Conservation (phyloP, 2,113 vertebrate genomes). For the Pachyramphus minor region DNA sequence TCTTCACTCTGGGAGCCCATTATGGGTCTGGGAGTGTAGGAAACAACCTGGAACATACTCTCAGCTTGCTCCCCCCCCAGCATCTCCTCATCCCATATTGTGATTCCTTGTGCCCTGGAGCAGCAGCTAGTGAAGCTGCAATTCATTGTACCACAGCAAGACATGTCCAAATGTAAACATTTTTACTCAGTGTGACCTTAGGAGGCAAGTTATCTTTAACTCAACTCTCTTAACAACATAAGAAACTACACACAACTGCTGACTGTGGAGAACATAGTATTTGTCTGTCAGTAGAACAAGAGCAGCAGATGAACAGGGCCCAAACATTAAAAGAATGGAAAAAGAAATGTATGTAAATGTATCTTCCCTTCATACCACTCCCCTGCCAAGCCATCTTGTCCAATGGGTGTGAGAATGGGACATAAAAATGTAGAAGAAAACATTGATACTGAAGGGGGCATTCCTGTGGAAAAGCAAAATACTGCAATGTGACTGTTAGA, state of each 20-base stretch:
- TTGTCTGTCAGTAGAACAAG: background rate
- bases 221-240: background rate
- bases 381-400: background rate
- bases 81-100: background rate
- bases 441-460: background rate
- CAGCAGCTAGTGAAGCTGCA: background rate
- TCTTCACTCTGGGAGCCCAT: fast-evolving
- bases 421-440: background rate
- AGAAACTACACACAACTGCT: background rate
- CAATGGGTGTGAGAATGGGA: background rate
- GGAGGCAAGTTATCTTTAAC: background rate
- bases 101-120: background rate
- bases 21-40: background rate
- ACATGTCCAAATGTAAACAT: background rate
- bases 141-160: background rate
- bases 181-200: background rate
- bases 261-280: background rate
- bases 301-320: background rate
- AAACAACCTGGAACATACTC: background rate
- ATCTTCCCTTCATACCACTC: background rate
- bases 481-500: fast-evolving
- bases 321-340: background rate
- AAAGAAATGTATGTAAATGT: no score
- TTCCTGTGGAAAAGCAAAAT: background rate
- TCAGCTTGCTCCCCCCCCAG: background rate